Base-by-base conservation (phyloP, 1,140 invertebrate species). In the Lepidotrigona ventralis region DNA sequence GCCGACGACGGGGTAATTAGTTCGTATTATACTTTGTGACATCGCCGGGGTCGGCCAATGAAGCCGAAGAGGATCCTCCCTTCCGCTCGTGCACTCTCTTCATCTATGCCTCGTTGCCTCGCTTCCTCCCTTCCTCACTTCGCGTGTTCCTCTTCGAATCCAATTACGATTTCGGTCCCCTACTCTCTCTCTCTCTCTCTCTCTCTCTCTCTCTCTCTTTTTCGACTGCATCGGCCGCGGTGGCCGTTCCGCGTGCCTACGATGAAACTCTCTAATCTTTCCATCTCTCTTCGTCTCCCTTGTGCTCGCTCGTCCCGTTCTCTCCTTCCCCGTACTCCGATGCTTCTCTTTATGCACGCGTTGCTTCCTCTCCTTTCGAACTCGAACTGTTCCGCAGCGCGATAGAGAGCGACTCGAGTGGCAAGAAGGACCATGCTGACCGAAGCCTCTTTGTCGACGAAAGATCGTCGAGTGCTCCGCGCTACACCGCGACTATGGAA, bases 11-110 rank as follows among this genome's bases (percentile, higher is more conserved):
- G 81, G 88, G 90, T 92, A 92, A 92, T 92, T 92, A 92, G 88
- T 91, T 90, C 89, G 88, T 91, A 90, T 91, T 90, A 90, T 90
- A 91, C 91, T 90, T 90, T 90, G 90, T 91, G 86, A 91, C 86
- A 87, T 91, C 84, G 86, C 79, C 58, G 53, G 84, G 86, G 78
- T 79, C 81, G 88, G 81, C 72, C 87, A 75, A 71, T 85, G 80
- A 66, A 88, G 78, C 73, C 73, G 78, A 84, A 88, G 80, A 86
- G 84, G 39, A 71, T 68, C 56, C 39, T 79, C 64, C n/a, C 51
- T 84, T 46, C n/a, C 73, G 14, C 39, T 64, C 58, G n/a, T 46
- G 14, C 19, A 71, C 60, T 58, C 53, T 46, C 78, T 58, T 17
- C 19, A 58, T n/a, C 72, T 58, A 69, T 33, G 51, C 58, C 68